Base-by-base conservation (phyloP, 2,888 invertebrate genomes). In the Zelleria hepariella region DNA sequence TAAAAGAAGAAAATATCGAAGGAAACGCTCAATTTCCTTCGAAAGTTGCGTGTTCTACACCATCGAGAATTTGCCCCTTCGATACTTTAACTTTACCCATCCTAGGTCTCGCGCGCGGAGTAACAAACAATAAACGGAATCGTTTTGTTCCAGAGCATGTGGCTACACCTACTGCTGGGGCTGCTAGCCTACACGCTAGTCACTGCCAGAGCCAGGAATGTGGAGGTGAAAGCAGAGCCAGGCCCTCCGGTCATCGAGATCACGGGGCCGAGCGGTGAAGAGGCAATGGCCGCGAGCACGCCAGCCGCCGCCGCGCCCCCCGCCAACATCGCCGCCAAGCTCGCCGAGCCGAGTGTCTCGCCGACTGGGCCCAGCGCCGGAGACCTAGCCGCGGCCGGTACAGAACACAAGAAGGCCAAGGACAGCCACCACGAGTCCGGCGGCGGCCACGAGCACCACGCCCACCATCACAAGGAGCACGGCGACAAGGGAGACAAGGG, bases 401-500 rank as follows among this genome's bases (percentile, higher is more conserved):
- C 88, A 2, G 88, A 87, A 66, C 85, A 89, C 66, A 83, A 87
- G 60, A 84, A 90, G 62, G 76, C 80, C 5, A 80, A 83, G 66
- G 83, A 78, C 60, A 86, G 84, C 63, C 89, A 90, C 66, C 91
- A 91, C 67, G 92, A 92, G 72, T 86, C 89, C 59, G 93, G 93
- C 20, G 93, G 93, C n/a, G 94, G 94, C 0, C 90, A 92, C 66
- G 91, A 92, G 61, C 92, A 93, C 69, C 92, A 93, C 66, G 90
- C 90, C 1, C 90, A 93, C 61, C 93, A 94, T 68, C 92, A 93
- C 72, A 90, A 91, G 61, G 91, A 92, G 47, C 91, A 94, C 71
- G 94, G 93, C 0, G 93, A 93, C 63, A 94, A 95, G 71, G 94
- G 93, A 0, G 94, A 94, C 62, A 95, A 95, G 69, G 95, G 95